A percentile compares a stretch with the other conserved stretches of the same genome.
These are phyloP conservation scores for Vesta saturnalis DNA, from an alignment of 2,888 invertebrate species.

Conservation along the genomic window DNA sequence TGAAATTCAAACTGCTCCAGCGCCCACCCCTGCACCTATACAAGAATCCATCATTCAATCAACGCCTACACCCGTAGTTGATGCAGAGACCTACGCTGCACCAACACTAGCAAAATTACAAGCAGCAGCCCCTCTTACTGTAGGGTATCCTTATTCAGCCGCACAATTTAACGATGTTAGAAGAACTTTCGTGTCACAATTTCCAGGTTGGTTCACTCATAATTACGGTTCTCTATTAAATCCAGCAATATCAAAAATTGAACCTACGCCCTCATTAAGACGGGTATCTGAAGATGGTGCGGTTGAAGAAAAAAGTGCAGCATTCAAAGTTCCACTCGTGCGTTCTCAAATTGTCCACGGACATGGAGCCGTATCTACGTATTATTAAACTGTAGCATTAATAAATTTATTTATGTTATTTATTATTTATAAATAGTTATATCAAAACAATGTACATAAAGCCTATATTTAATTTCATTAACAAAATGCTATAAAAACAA, in stretches of 20 bases:
- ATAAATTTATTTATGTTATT: no score
- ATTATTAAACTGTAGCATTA: slow-evolving; percentile 2
- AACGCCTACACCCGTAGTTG: neutral
- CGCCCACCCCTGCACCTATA: neutral
- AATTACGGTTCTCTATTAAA: no score
- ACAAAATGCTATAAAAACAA: no score
- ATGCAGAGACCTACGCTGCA: neutral
- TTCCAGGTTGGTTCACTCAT: no score
- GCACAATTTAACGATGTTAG: neutral
- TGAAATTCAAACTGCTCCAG: neutral
- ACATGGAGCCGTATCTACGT: slow-evolving; percentile 1
- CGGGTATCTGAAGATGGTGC: no score
- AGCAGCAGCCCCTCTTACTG: no score
- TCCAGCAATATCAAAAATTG: neutral
- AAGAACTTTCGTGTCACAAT: neutral
- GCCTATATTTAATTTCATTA: no score
- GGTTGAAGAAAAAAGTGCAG: neutral
- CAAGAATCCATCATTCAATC: neutral
- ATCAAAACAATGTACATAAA: no score
- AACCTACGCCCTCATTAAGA: neutral
- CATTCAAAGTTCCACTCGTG: neutral
- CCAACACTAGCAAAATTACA: no score
- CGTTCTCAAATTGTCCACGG: slow-evolving; percentile 8
- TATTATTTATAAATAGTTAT: no score
- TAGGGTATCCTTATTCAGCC: neutral